Base-by-base conservation (phyloP, 2,888 invertebrate genomes). In the Amphipoea lucens region DNA sequence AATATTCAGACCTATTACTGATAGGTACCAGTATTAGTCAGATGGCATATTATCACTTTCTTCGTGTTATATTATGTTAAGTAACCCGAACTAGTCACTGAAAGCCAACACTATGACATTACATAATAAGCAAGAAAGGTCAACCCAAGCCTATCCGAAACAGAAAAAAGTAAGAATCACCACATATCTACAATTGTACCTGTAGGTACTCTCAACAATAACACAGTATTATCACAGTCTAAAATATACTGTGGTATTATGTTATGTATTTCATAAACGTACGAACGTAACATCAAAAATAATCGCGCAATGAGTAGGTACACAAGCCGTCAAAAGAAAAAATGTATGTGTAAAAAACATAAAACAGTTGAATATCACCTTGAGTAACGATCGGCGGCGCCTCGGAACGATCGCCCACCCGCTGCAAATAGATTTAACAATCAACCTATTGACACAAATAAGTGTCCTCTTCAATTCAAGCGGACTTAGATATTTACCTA, bases 381-480 rank as follows among this genome's bases (percentile, higher is more conserved):
- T 89, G 90, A 83, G 83, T 80, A 87, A 86, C 84, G 87, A 86
- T 84, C 78, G 82, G 79, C 77, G 88, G 90, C 90, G 91, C 89
- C 89, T 90, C 87, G 78, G 86, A 88, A 85, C 84, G 88, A 88
- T 90, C 71, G 83, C 84, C 86, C 89, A 88, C 87, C 90, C 86
- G 86, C 89, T 87, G 85, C 90, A 91, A 90, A 90, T 90, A 84
- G 90, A 90, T 87, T 87, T 87, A 83, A 87, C 84, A 90, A 92
- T 92, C 90, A 92, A 93, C 92, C 91, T 90, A 92, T 92, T 92
- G 90, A 92, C 93, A 92, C 88, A 78, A 85, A 87, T 90, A 86
- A 78, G 63, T 79, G 69, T 85, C 76, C 78, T 81, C 83, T 80
- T 72, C 77, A 78, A 79, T 83, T 88, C 66, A 74, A 14, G 40